Evolutionary conservation across 2,797 vertebrate genomes (phyloP), one percentile per base, ranked within the genome.

Genomic region (Heterohyrax brucei): DNA sequence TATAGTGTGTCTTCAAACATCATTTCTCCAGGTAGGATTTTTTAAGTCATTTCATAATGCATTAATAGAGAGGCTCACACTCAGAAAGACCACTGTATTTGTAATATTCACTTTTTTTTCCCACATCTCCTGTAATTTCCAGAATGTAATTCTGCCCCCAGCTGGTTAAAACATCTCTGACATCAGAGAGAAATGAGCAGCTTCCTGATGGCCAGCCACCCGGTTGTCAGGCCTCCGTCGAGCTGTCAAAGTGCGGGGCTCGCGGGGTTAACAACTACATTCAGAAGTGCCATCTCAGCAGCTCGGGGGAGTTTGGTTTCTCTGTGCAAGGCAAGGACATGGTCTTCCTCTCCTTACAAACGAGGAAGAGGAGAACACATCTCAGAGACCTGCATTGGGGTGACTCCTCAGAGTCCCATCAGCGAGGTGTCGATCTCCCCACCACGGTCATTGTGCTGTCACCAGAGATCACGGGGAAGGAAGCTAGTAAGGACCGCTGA

Each of bases 131-230:
- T 98, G 95, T 98, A 99, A 99, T 99, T 99, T 99, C 98, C 98
- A 99, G 99, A 99, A 99, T 99, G 99, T 99, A 99, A 99, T 99
- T 99, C 99, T 99, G 99, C 99, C 99, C 99, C 99, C 99, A 99
- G 99, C 99, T 99, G 99, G 99, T 98, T 99, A 98, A 99, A 99
- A 98, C 95, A 96, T 89, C 98, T 93, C 96, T 98, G 98, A 98
- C 98, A 98, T 96, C 96, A 95, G 95, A 98, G 95, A 96, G 95
- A 98, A 98, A 97, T 2, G 85, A 97, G 95, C 90, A 95, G 93
- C 94, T 96, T 90, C 9, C 39, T 39, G 39, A 39, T 95, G 90
- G 96, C 95, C 83, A 89, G 89, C 30, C 68, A 7, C 97, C 90
- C 18, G 1, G 85, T 95, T 46, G 18, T n/a, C 5, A 66, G 82